phyloP scores from a whole-genome alignment of 2,888 invertebrate species.

The Yponomeuta sedellus region DNA sequence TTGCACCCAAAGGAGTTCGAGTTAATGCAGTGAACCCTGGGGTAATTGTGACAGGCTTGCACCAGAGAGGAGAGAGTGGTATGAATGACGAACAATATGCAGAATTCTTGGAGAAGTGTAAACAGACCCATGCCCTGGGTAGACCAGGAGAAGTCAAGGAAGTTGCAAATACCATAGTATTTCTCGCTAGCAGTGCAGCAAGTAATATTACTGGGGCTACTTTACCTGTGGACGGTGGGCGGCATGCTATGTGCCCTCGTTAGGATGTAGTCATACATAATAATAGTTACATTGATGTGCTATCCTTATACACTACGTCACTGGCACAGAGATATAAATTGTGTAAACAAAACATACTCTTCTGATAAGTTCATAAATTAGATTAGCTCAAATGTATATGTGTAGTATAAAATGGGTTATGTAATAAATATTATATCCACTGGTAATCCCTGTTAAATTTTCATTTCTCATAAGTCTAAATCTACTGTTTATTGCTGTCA shows the following conservation, averaged over 20 bases:
- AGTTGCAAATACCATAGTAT: slow-evolving; percentile 91
- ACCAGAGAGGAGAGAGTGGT: slow-evolving; percentile 83
- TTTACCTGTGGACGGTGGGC: slow-evolving; percentile 91
- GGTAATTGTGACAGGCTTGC: slow-evolving; percentile 91
- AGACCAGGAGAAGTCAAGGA: slow-evolving; percentile 89
- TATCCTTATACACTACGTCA: no score
- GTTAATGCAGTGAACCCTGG: slow-evolving; percentile 96
- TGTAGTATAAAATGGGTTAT: no score
- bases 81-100: slow-evolving; percentile 87
- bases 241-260: slow-evolving; percentile 91
- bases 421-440: no score
- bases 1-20: slow-evolving; percentile 85
- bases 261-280: slow-evolving; percentile 42
- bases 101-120: slow-evolving; percentile 87
- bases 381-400: no score
- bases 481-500: no score
- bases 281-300: no score
- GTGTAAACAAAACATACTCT: not conserved
- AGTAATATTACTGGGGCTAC: slow-evolving; percentile 91
- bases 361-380: no score
- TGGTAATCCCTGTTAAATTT: no score
- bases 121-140: slow-evolving; percentile 92
- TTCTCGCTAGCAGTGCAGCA: slow-evolving; percentile 89
- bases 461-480: no score
- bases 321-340: no score